Evolutionary conservation across 2,888 invertebrate species (phyloP).

Genomic region (Cremastinae sp.): DNA sequence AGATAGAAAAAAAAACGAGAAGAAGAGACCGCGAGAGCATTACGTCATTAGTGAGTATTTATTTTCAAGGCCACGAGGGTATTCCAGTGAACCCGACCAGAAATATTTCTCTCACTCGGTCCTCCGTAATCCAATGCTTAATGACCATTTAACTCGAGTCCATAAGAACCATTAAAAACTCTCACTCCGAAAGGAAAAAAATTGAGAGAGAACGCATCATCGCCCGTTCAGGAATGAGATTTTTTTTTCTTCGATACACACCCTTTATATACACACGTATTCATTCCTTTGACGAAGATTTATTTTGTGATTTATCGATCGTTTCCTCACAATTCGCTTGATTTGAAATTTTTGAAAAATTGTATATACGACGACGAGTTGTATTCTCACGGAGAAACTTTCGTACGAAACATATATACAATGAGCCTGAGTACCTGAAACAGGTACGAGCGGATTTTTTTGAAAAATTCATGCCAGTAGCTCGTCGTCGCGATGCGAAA

Average conservation of each 20-base stretch:
- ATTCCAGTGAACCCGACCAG: conserved; percentile 15
- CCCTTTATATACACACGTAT: neutral
- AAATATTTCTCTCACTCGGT: conserved; percentile 23
- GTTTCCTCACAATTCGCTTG: too few species aligned
- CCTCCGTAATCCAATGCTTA: conserved; percentile 58
- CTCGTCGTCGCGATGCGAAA: too few species aligned
- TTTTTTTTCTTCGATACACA: neutral
- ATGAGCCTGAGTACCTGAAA: too few species aligned
- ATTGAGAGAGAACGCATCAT: too few species aligned
- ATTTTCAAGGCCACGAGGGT: conserved; percentile 64
- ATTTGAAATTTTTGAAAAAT: too few species aligned
- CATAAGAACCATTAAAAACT: conserved; percentile 37
- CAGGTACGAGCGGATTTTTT: too few species aligned
- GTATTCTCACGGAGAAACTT: too few species aligned
- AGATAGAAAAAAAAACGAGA: conserved; percentile 17
- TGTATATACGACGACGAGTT: too few species aligned
- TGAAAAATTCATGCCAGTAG: too few species aligned
- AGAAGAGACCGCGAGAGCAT: conserved; percentile 36
- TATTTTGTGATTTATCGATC: too few species aligned
- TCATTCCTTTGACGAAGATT: too few species aligned
- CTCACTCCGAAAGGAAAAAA: neutral
- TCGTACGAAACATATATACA: too few species aligned
- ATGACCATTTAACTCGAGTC: conserved; percentile 63
- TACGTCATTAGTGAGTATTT: conserved; percentile 66
- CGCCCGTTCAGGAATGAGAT: conserved; percentile 1